A percentile compares a stretch with the other conserved stretches of the same genome.
Evolutionary conservation across 2,888 invertebrate genomes (phyloP).

Genomic region (Caenorhabditis sp.): DNA sequence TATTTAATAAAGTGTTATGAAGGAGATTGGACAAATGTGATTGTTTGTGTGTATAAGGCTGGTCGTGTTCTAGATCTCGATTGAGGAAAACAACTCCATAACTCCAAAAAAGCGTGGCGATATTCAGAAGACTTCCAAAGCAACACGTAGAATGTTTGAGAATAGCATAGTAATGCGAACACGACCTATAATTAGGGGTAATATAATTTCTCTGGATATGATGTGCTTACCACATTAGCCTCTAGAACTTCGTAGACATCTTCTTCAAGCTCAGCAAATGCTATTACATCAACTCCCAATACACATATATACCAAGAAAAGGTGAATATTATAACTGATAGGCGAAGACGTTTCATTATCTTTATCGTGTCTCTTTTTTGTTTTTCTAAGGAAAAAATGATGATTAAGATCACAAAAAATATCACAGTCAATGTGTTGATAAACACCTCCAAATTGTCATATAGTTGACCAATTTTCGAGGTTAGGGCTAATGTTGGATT

Average conservation of each 20-base stretch:
- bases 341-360: conserved; percentile 25
- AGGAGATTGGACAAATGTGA: too few species aligned
- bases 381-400: background rate
- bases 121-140: background rate
- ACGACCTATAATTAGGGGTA: too few species aligned
- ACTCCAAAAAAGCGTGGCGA: background rate
- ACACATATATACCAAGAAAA: conserved; percentile 38
- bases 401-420: too few species aligned
- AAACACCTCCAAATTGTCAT: too few species aligned
- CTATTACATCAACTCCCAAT: conserved; percentile 28
- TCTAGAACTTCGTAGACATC: background rate
- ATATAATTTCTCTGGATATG: too few species aligned
- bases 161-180: conserved; percentile 23
- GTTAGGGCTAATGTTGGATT: background rate
- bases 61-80: too few species aligned
- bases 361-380: conserved; percentile 23
- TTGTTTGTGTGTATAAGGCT: too few species aligned
- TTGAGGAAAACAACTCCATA: background rate
- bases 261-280: conserved; percentile 14
- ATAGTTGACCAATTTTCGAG: too few species aligned
- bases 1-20: background rate
- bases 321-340: conserved; percentile 23
- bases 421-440: too few species aligned
- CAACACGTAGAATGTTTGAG: background rate
- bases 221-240: too few species aligned